Evolutionary conservation across 2,113 vertebrate species (phyloP), one percentile per base, ranked within the genome.

Genomic region (Ameiurus melas): DNA sequence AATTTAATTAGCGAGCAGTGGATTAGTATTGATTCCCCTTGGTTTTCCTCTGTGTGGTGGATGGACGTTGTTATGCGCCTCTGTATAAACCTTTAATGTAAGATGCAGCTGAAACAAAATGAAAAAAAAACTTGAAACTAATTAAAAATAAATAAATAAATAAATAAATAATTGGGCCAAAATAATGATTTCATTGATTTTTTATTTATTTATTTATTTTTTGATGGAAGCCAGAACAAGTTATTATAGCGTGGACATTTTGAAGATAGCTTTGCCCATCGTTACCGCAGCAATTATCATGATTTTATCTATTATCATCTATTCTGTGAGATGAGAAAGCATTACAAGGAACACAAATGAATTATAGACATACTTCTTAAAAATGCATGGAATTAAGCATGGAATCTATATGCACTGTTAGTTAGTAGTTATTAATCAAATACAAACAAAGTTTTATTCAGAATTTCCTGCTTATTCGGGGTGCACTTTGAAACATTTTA

Each of bases 1-100:
- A 57, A 57, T 75, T 85, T 85, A 73, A 85, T 85, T 85, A 85
- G 68, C 68, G 13, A 57, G 68, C 68, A 57, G 68, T 25, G 68
- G 84, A 85, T 85, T 85, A 73, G 68, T 73, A 85, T 85, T 58
- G 68, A 85, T 85, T 75, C 84, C 53, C 33, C 51, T 47, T 20
- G 20, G 51, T 62, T 83, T 83, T 83, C 33, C 33, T 22, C 22
- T 2, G 57, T 83, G 33, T 43, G 36, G 57, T 36, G 80, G 80
- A 57, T 43, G 57, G 57, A 83, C 57, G 7, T 19, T 81, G 55
- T 82, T 25, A 39, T 60, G 79, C 2, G 19, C 57, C 36, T 43
- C n/a, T 39, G 57, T 62, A 14, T 25, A 60, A 57, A 58, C 12
- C 33, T 83, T 83, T 62, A 43, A 16, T 62, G 55, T 25, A 62